Evolutionary conservation across 1,140 invertebrate species (phyloP).

Genomic region (Leptinotarsa texana): DNA sequence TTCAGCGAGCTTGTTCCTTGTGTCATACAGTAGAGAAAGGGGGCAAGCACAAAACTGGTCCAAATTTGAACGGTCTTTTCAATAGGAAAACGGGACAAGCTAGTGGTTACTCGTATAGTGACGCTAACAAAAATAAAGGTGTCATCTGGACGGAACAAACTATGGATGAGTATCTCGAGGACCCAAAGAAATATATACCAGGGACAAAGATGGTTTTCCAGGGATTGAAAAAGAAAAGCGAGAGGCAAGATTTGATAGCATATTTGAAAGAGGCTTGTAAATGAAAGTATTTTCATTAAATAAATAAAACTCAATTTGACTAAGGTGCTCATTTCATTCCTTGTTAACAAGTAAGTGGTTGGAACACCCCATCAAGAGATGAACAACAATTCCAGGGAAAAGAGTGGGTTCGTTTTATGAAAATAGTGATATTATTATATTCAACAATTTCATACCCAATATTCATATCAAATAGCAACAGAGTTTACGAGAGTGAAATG

Average conservation of each 20-base stretch:
- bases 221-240: slow-evolving; percentile 76
- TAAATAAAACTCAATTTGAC: slow-evolving; percentile 11
- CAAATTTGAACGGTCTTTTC: slow-evolving; percentile 83
- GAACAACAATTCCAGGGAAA: too few species aligned
- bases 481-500: too few species aligned
- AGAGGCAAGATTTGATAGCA: slow-evolving; percentile 76
- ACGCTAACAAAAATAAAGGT: slow-evolving; percentile 82
- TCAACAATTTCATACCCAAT: too few species aligned
- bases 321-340: not conserved
- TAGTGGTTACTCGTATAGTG: slow-evolving; percentile 78
- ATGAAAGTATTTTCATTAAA: slow-evolving; percentile 5
- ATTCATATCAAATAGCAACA: too few species aligned
- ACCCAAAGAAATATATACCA: slow-evolving; percentile 84
- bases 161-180: slow-evolving; percentile 70
- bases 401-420: too few species aligned
- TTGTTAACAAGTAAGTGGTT: too few species aligned
- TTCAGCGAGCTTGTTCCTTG: slow-evolving; percentile 83
- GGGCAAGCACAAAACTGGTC: slow-evolving; percentile 87
- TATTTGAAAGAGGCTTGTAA: slow-evolving; percentile 53
- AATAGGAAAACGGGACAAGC: slow-evolving; percentile 86
- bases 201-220: slow-evolving; percentile 87
- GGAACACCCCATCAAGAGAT: too few species aligned
- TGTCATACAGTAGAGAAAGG: slow-evolving; percentile 86
- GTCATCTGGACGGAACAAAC: slow-evolving; percentile 68
- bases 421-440: too few species aligned